These are phyloP conservation scores for Heliornis fulica DNA, from an alignment of 2,113 vertebrate species.

Conservation along the genomic window DNA sequence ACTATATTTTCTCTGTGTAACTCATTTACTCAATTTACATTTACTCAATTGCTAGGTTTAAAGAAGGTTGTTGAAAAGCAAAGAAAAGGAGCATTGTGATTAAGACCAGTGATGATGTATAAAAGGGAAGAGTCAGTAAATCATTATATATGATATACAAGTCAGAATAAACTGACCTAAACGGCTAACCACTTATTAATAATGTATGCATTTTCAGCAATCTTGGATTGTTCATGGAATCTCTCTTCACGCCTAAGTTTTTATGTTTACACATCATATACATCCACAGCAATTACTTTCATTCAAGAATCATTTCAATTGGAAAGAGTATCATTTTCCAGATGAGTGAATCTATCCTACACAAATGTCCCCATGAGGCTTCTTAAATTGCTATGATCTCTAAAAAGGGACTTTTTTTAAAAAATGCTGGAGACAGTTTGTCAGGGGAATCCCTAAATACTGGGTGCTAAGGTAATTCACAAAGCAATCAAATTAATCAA, in stretches of 20 bases:
- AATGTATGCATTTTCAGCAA: neutral
- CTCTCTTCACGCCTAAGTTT: neutral
- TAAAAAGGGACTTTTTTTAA: neutral
- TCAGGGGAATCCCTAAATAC: neutral
- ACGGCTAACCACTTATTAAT: neutral
- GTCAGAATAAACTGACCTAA: neutral
- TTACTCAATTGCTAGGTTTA: neutral
- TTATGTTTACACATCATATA: neutral
- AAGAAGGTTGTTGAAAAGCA: neutral
- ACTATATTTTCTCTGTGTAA: neutral
- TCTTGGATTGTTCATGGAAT: neutral
- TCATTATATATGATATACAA: neutral
- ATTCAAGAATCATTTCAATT: neutral
- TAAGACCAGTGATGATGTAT: neutral
- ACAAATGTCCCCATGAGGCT: neutral
- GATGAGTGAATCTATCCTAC: neutral
- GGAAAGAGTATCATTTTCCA: neutral
- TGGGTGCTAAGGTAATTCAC: neutral
- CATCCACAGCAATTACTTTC: neutral
- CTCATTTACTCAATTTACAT: too few relatives aligned
- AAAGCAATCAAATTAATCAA: neutral
- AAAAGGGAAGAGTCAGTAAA: neutral
- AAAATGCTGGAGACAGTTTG: neutral
- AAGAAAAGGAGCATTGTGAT: fast-evolving
- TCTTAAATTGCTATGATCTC: neutral